Base-by-base conservation (phyloP, 2,888 invertebrate genomes). In the Ectemnius lituratus region DNA sequence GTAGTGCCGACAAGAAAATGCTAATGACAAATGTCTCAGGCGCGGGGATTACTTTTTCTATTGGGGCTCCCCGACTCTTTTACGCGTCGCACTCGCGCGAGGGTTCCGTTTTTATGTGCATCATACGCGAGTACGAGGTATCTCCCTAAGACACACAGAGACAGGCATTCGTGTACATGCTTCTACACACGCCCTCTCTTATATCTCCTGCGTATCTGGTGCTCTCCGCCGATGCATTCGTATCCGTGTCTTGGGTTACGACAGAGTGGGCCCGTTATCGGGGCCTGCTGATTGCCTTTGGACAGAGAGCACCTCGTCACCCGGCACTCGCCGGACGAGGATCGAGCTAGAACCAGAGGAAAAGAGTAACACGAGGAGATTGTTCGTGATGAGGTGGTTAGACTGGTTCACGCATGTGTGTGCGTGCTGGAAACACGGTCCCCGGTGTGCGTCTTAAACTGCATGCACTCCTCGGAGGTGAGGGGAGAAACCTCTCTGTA, bases 211-310 rank as follows among this genome's bases (percentile, higher is more conserved):
- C 61, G 68, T 78, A 79, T 80, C 78, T 71, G 80, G 77, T 81
- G 76, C 78, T 84, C 74, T 67, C 73, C 76, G 80, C 73, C 78
- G 80, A 71, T 76, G 84, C 76, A 76, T 62, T 92, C 91, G 87
- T 92, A 93, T 86, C 92, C 90, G 87, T 92, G 93, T 88, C 92
- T 92, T 70, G 92, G 92, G 79, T 90, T 90, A 89, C 89, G 90
- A 90, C 89, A 90, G 89, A 86, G 85, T 84, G 85, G 89, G 87
- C 87, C 90, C 89, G 90, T 90, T 90, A 90, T 90, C 89, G 89
- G 87, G 86, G 87, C 87, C 88, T 83, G 88, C 88, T 90, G 89
- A 90, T 89, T 90, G 89, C 88, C 86, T 84, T 82, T 84, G 85
- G 85, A 89, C 87, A 87, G 87, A 88, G 89, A 88, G 86, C 75